Evolutionary conservation across 2,797 vertebrate genomes (phyloP).

Genomic region (Platalea minor): DNA sequence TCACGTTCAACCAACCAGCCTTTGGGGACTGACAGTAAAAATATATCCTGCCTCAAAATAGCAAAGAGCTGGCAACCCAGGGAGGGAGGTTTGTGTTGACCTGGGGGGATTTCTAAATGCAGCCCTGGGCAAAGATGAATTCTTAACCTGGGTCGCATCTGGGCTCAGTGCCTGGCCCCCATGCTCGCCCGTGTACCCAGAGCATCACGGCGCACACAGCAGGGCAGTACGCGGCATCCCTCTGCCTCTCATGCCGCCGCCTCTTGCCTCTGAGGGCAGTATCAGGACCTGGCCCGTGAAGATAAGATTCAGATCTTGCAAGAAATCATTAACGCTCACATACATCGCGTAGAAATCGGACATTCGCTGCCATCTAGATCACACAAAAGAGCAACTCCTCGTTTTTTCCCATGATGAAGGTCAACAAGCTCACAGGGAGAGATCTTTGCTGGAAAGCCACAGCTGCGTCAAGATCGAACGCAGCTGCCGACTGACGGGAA

Average conservation of each 20-base stretch:
- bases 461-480: rapidly evolving
- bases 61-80: not conserved
- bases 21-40: not conserved
- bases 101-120: not conserved
- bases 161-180: not conserved
- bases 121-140: not conserved
- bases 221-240: not conserved
- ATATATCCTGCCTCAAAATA: not conserved
- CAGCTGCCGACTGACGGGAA: not conserved
- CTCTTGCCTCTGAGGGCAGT: not conserved
- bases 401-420: not conserved
- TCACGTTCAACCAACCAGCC: not conserved
- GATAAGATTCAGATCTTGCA: conserved; percentile 24
- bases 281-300: not conserved
- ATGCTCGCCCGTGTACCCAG: rapidly evolving
- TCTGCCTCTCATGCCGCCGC: rapidly evolving
- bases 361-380: not conserved
- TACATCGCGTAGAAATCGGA: not conserved
- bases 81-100: not conserved
- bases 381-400: not conserved
- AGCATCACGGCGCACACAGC: rapidly evolving
- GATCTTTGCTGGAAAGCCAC: not conserved
- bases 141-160: not conserved
- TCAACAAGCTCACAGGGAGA: not conserved
- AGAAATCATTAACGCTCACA: not conserved